Evolutionary conservation across 1,140 invertebrate species (phyloP), one percentile per base, ranked within the genome.

Genomic region (Drosophila erecta): DNA sequence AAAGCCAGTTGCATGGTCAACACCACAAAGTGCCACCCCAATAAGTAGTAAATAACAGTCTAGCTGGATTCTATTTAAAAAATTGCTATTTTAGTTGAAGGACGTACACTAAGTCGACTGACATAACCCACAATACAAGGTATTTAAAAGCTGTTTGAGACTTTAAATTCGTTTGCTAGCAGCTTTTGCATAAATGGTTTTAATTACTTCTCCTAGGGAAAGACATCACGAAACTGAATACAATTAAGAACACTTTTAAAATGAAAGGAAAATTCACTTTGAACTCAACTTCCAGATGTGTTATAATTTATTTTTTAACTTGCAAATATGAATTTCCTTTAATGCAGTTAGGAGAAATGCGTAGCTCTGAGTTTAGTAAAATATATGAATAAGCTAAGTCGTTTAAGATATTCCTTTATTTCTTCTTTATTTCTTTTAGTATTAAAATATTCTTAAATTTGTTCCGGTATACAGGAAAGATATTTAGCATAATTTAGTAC

Each of bases 21-120:
- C 15, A 47, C 15, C 30, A 64, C n/a, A 47, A 40, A 22, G 14
- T 17, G 10, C 24, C 15, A 35, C 49, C 49, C 66, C 22, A 17
- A 69, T 35, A 70, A 56, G 35, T 70, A 69, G 62, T 62, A 62
- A 47, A 46, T 38, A 10, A 12, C 56, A 38, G 14, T 38, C 15
- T 40, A 0, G 8, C 3, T 4, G 8, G n/a, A 1, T 0, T 50
- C 3, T 33, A 41, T 33, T 49, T 43, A 17, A 10, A 10, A 17
- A 17, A 17, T 41, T 15, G 41, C 3, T 15, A 10, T 17, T 8
- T n/a, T 3, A 41, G n/a, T 17, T 38, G 11, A 38, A 0, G 37
- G 37, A 38, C 12, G 1, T 14, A 14, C 37, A 38, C 37, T 38
- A 24, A 47, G 44, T 47, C 1, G 3, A 14, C 3, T n/a, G 17